Percentiles rank a stretch among this genome's conserved stretches.
Evolutionary conservation across 2,888 invertebrate genomes (phyloP).

Genomic region (Cremastinae sp.): DNA sequence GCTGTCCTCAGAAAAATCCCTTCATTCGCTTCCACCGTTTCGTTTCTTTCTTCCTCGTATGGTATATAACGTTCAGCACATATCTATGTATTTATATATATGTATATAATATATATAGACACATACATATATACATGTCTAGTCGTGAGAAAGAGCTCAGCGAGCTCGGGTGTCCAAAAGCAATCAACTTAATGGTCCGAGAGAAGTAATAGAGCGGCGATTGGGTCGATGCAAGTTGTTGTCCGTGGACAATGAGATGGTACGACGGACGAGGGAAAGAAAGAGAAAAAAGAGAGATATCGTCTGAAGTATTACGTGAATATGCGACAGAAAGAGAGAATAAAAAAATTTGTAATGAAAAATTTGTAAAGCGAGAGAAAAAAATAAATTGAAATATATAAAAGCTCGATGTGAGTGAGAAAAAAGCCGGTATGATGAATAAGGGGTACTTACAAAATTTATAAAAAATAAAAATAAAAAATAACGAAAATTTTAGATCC

Average conservation of each 20-base stretch:
- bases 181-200: constrained; percentile 60
- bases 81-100: no score
- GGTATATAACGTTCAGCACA: background rate
- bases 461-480: no score
- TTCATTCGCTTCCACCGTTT: constrained; percentile 16
- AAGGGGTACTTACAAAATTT: no score
- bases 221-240: constrained; percentile 57
- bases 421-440: no score
- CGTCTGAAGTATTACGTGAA: no score
- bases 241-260: constrained; percentile 20
- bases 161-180: constrained; percentile 55
- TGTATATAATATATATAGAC: constrained; percentile 6
- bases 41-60: constrained; percentile 7
- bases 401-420: no score
- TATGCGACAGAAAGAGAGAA: no score
- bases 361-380: no score
- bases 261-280: background rate
- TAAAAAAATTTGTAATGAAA: no score
- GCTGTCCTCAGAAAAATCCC: constrained; percentile 39
- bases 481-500: no score
- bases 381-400: no score
- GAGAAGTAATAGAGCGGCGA: constrained; percentile 58
- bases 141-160: constrained; percentile 28
- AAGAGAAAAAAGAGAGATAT: constrained; percentile 2
- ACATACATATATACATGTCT: constrained; percentile 12